These are phyloP conservation scores for Triplophysa yarkandensis DNA, from an alignment of 2,797 vertebrate genomes.

Conservation along the genomic window DNA sequence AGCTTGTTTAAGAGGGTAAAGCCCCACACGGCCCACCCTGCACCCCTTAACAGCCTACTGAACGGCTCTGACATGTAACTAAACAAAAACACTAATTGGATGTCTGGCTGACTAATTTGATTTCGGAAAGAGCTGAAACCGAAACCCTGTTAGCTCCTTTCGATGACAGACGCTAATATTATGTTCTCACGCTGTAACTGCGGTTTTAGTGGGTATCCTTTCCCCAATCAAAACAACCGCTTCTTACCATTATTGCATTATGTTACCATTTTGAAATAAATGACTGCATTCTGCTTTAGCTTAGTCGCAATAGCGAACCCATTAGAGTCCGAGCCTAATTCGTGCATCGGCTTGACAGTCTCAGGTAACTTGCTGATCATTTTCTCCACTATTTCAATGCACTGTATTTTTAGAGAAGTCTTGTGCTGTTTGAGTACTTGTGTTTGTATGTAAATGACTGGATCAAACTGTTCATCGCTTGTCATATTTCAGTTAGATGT, in stretches of 20 bases:
- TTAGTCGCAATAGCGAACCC: constrained; percentile 67
- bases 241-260: constrained; percentile 82
- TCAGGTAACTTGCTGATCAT: constrained; percentile 35
- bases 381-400: constrained; percentile 1
- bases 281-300: constrained; percentile 72
- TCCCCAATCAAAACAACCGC: constrained; percentile 81
- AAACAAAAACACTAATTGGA: constrained; percentile 82
- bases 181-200: constrained; percentile 77
- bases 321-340: constrained; percentile 67
- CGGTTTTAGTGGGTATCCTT: constrained; percentile 74
- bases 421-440: constrained; percentile 3
- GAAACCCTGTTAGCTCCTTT: constrained; percentile 77
- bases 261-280: constrained; percentile 82
- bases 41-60: constrained; percentile 68
- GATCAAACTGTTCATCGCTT: constrained; percentile 31
- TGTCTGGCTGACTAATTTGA: constrained; percentile 82
- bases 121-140: constrained; percentile 79
- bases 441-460: constrained; percentile 41
- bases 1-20: constrained; percentile 31
- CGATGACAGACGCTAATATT: constrained; percentile 79
- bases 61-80: constrained; percentile 74
- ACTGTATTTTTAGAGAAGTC: constrained; percentile 29
- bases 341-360: constrained; percentile 66
- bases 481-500: constrained; percentile 45
- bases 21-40: constrained; percentile 14